Evolutionary conservation across 2,113 vertebrate species (phyloP), one percentile per base, ranked within the genome.

Genomic region (Salvelinus namaycush): DNA sequence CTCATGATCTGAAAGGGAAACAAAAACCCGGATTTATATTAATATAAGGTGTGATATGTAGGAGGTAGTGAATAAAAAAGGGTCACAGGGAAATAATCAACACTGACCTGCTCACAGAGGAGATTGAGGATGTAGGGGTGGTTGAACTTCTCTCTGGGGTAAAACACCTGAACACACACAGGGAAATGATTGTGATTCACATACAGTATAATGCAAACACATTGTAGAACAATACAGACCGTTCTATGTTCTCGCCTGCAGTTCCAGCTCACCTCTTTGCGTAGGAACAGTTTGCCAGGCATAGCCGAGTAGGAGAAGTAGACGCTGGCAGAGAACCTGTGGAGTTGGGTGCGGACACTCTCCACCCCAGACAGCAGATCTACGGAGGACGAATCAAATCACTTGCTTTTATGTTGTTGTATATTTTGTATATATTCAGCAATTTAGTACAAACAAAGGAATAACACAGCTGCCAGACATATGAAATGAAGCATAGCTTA

Each of bases 61-160:
- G 12, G 3, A 54, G 51, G 3, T 54, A 68, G 14, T 34, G 27
- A 27, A 16, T 68, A 24, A 62, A 24, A 24, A 62, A 22, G 3
- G n/a, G 6, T 16, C n/a, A 62, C n/a, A 3, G 59, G 20, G 59
- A 62, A 62, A 62, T 1, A 62, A 62, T 0, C 5, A 11, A 22
- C 16, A 62, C 94, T 84, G 39, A 98, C 98, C 95, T 99, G 98
- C 73, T 99, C 95, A 91, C 97, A 99, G 68, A 99, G 87, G 34
- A 99, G 93, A 79, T 93, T 94, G 73, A 99, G 95, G 78, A 92
- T 89, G 18, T 96, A 96, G n/a, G 97, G 95, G 8, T 94, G 92
- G 80, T 94, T 96, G 89, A 99, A 99, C 79, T 92, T 95, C 90
- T 99, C 98, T 88, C 86, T 94, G 57, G 97, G 98, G 79, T 98